phyloP scores from a whole-genome alignment of 2,888 invertebrate genomes.

The Allygus modestus region DNA sequence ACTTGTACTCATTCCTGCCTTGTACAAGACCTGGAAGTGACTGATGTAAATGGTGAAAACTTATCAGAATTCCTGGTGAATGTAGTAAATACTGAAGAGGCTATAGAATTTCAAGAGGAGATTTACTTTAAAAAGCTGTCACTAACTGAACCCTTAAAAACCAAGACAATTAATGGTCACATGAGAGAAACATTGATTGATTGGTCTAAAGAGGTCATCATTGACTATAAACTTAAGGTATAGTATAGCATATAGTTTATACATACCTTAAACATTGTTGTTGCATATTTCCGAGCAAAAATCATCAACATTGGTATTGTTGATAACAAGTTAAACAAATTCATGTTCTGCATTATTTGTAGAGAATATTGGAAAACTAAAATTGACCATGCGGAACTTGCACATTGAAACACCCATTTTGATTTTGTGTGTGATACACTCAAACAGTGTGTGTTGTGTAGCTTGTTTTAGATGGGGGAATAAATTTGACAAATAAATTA shows the following conservation, averaged over 20 bases:
- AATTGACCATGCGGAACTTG: too few species aligned
- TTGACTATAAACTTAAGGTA: constrained; percentile 39
- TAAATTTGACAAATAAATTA: too few species aligned
- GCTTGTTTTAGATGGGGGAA: too few species aligned
- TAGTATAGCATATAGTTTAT: neutral
- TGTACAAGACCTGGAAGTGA: neutral
- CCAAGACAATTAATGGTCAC: constrained; percentile 29
- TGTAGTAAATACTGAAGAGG: constrained; percentile 4
- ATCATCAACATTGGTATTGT: too few species aligned
- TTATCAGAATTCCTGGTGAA: constrained; percentile 34
- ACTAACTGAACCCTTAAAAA: constrained; percentile 15
- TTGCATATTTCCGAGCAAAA: too few species aligned
- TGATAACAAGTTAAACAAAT: too few species aligned
- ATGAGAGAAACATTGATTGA: constrained; percentile 1
- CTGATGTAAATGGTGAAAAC: constrained; percentile 44
- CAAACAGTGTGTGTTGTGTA: too few species aligned
- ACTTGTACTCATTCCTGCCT: constrained; percentile 3
- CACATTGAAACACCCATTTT: too few species aligned
- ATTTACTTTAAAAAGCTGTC: constrained; percentile 28
- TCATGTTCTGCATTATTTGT: too few species aligned
- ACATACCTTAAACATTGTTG: too few species aligned
- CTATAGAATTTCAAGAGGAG: neutral
- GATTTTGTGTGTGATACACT: too few species aligned
- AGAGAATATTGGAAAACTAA: too few species aligned
- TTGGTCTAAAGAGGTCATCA: constrained; percentile 24